Evolutionary conservation across 2,888 invertebrate species (phyloP).

Genomic region (Nebria brevicollis): DNA sequence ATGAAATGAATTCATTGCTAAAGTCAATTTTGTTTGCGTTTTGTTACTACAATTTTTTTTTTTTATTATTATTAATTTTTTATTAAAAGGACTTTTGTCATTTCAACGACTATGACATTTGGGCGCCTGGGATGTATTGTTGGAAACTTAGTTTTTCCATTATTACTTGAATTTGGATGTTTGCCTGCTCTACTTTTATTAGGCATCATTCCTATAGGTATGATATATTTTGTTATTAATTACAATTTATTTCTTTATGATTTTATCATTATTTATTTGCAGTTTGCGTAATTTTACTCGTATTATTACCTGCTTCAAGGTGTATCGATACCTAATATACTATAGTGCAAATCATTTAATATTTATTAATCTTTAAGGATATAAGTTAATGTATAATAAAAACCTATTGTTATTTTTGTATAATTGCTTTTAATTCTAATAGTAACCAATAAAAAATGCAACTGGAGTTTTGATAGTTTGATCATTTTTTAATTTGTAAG

Average conservation of each 20-base stretch:
- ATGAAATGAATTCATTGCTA: too few relatives aligned
- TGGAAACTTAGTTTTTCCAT: conserved; percentile 77
- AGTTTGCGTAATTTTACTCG: not conserved
- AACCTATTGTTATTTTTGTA: too few relatives aligned
- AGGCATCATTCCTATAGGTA: conserved; percentile 70
- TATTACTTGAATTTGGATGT: conserved; percentile 74
- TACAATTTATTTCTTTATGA: not conserved
- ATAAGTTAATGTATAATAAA: too few relatives aligned
- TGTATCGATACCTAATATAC: not conserved
- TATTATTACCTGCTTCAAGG: not conserved
- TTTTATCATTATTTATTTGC: not conserved
- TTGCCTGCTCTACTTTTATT: conserved; percentile 78
- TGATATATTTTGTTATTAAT: conserved; percentile 43
- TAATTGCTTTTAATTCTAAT: too few relatives aligned
- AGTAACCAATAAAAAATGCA: too few relatives aligned
- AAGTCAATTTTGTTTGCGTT: too few relatives aligned
- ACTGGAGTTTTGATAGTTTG: too few relatives aligned
- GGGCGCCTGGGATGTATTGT: conserved; percentile 76
- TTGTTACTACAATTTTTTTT: not conserved
- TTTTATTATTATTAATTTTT: not conserved
- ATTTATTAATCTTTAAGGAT: too few relatives aligned
- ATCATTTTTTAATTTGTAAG: too few relatives aligned
- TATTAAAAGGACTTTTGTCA: conserved; percentile 72
- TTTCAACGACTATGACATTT: conserved; percentile 76
- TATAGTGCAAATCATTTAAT: not conserved